phyloP scores from a whole-genome alignment of 2,113 vertebrate species.

The Mobula hypostoma region DNA sequence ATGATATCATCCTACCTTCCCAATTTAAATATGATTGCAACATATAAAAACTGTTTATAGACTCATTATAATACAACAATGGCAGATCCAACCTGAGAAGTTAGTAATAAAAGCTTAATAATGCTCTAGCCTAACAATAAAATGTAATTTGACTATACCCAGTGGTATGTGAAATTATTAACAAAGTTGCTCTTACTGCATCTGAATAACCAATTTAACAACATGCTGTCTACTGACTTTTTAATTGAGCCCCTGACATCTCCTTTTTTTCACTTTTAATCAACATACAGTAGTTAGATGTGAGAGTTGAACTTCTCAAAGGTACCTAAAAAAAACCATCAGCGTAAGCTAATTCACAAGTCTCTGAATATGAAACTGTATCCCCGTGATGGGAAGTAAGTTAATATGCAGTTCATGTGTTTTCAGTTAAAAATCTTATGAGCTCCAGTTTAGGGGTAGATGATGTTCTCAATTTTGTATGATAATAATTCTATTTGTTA shows the following conservation, averaged over 20 bases:
- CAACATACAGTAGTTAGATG: slow-evolving; percentile 66
- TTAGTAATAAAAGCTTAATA: slow-evolving; percentile 31
- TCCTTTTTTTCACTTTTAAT: slow-evolving; percentile 92
- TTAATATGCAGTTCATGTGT: slow-evolving; percentile 85
- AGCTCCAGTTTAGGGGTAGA: slow-evolving; percentile 56
- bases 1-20: background rate
- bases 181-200: slow-evolving; percentile 72
- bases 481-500: slow-evolving; percentile 53
- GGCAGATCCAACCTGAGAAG: background rate
- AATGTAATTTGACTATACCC: slow-evolving; percentile 44
- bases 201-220: slow-evolving; percentile 75
- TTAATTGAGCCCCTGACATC: slow-evolving; percentile 92
- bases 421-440: slow-evolving; percentile 75
- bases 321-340: slow-evolving; percentile 78
- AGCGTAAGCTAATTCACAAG: slow-evolving; percentile 84
- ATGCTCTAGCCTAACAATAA: background rate
- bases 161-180: slow-evolving; percentile 80
- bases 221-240: slow-evolving; percentile 94
- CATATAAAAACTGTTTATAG: background rate
- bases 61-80: background rate
- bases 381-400: slow-evolving; percentile 84
- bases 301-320: slow-evolving; percentile 84
- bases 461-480: slow-evolving; percentile 59
- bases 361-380: slow-evolving; percentile 71
- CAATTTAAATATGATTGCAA: background rate